These are phyloP conservation scores for Naja naja DNA, from an alignment of 2,113 vertebrate species.

Conservation along the genomic window DNA sequence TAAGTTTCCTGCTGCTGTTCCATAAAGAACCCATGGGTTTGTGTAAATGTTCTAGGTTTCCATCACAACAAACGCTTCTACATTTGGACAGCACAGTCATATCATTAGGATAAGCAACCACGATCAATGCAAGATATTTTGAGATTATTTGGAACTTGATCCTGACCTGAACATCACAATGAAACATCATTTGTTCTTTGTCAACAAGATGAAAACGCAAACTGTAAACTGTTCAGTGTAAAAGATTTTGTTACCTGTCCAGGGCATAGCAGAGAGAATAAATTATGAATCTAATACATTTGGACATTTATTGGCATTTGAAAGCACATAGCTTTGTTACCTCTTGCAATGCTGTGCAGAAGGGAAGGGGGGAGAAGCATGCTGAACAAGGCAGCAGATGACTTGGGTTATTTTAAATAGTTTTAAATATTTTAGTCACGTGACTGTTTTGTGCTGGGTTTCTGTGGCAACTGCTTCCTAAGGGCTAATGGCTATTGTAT, in stretches of 20 bases:
- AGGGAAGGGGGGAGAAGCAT: conserved; percentile 21
- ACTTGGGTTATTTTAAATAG: conserved; percentile 82
- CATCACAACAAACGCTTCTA: neutral
- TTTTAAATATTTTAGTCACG: conserved; percentile 87
- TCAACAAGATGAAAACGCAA: neutral
- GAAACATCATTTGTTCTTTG: neutral
- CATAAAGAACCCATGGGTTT: neutral
- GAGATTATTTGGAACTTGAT: neutral
- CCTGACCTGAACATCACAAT: neutral
- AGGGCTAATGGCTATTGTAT: conserved; percentile 81
- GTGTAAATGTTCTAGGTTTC: neutral
- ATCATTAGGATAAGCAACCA: neutral
- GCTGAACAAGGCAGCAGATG: conserved; percentile 73
- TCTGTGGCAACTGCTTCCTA: conserved; percentile 84
- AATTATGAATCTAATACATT: conserved; percentile 44
- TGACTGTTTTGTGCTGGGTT: conserved; percentile 84
- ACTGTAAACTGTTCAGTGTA: neutral
- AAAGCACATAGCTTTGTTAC: conserved; percentile 56
- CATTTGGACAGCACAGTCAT: neutral
- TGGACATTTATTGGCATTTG: conserved; percentile 57
- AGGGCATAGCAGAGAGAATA: neutral
- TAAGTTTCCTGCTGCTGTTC: neutral
- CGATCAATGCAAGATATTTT: neutral
- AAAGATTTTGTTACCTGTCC: neutral
- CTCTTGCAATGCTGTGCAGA: conserved; percentile 65